These are phyloP conservation scores for Prionchulus punctatus DNA, from an alignment of 2,888 invertebrate genomes.

Conservation along the genomic window DNA sequence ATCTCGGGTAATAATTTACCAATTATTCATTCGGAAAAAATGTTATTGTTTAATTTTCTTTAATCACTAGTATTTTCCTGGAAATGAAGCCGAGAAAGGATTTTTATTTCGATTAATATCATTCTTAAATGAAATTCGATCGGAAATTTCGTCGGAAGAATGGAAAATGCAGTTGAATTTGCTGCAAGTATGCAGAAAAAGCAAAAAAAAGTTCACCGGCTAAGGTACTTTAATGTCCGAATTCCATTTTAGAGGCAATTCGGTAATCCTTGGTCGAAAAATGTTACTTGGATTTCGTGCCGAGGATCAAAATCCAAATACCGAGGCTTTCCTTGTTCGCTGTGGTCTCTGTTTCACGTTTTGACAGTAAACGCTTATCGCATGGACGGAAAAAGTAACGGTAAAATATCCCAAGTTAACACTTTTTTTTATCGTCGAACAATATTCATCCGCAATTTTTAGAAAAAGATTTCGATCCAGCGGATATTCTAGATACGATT, in stretches of 20 bases:
- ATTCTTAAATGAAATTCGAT: constrained; percentile 37
- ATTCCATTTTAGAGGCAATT: constrained; percentile 18
- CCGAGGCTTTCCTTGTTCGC: constrained; percentile 77
- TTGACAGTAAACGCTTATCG: constrained; percentile 58
- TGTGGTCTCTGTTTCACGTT: constrained; percentile 86
- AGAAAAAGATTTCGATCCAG: constrained; percentile 33
- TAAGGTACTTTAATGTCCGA: not conserved
- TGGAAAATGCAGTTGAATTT: constrained; percentile 32
- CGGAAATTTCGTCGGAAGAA: constrained; percentile 33
- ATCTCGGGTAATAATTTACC: constrained; percentile 41
- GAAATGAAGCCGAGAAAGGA: constrained; percentile 48
- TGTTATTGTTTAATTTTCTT: too few species aligned
- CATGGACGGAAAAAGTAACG: constrained; percentile 25
- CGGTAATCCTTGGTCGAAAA: constrained; percentile 25
- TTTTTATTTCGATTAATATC: constrained; percentile 48
- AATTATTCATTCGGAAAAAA: too few species aligned
- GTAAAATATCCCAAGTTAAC: too few species aligned
- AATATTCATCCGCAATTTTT: not conserved
- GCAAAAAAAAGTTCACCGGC: not conserved
- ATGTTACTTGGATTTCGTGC: constrained; percentile 54
- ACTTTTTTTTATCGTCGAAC: not conserved
- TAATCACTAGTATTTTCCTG: constrained; percentile 52
- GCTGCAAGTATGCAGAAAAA: constrained; percentile 24
- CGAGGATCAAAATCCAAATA: constrained; percentile 54
- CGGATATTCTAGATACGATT: constrained; percentile 61